A percentile compares a stretch with the other conserved stretches of the same genome.
These are phyloP conservation scores for Pararge aegeria DNA, from an alignment of 1,140 invertebrate species.

Conservation along the genomic window DNA sequence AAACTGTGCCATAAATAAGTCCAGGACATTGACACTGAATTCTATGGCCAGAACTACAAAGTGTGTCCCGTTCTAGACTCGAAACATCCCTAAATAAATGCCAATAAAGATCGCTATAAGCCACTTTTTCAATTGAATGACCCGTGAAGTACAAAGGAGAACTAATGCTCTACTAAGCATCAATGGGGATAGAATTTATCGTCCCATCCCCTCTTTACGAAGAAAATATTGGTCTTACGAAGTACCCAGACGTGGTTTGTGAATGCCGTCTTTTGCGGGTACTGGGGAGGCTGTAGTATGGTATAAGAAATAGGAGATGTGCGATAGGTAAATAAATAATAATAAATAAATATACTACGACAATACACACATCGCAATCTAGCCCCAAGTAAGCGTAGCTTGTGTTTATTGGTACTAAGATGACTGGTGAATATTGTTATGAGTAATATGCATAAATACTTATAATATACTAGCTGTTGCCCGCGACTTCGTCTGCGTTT, in stretches of 20 bases:
- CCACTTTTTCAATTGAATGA: conserved; percentile 63
- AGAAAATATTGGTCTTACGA: conserved; percentile 73
- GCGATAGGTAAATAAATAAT: neutral
- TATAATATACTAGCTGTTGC: too few relatives aligned
- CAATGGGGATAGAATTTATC: conserved; percentile 70
- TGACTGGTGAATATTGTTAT: too few relatives aligned
- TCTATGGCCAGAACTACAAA: conserved; percentile 2
- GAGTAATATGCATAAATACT: too few relatives aligned
- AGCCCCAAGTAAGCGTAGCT: too few relatives aligned
- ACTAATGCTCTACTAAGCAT: conserved; percentile 72
- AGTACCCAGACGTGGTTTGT: conserved; percentile 66
- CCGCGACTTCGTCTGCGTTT: too few relatives aligned
- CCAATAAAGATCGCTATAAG: conserved; percentile 43
- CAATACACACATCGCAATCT: too few relatives aligned
- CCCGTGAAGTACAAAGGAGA: conserved; percentile 57
- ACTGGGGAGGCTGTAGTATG: conserved; percentile 26
- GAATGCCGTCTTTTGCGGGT: conserved; percentile 57
- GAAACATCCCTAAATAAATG: conserved; percentile 22
- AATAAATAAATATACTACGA: too few relatives aligned
- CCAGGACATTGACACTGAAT: conserved; percentile 5
- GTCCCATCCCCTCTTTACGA: conserved; percentile 56
- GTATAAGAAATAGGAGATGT: conserved; percentile 21
- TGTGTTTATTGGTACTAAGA: too few relatives aligned
- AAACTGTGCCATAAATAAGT: neutral
- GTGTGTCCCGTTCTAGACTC: conserved; percentile 2